Conservation (phyloP, 1,140 invertebrate genomes). For the Panagrolaimus sp. region DNA sequence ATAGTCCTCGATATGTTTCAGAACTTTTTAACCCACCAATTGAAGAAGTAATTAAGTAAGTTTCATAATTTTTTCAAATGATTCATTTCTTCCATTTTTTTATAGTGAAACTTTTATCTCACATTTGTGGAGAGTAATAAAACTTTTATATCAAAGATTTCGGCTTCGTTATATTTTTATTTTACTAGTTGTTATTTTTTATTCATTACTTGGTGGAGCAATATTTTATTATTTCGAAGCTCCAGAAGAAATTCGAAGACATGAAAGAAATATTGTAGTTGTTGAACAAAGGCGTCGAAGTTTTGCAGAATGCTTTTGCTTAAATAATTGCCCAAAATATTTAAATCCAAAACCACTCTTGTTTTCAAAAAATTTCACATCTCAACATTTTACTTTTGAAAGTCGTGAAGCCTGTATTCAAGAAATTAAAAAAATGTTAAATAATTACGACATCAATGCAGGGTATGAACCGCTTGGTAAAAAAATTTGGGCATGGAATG, state of each 20-base stretch:
- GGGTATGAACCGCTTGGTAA: neutral
- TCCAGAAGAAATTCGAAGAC: constrained; percentile 19
- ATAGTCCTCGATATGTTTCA: neutral
- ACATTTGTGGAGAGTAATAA: constrained; percentile 25
- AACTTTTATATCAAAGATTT: constrained; percentile 20
- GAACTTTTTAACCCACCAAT: constrained; percentile 4
- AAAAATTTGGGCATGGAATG: constrained; percentile 24
- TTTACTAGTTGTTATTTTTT: constrained; percentile 26
- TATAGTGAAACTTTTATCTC: constrained; percentile 17
- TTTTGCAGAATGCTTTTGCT: neutral
- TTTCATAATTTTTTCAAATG: neutral
- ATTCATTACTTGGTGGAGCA: constrained; percentile 30
- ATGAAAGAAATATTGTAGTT: neutral
- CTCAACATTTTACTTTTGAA: neutral
- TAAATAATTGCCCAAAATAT: neutral
- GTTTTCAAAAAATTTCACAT: constrained; percentile 8
- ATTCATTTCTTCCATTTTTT: neutral
- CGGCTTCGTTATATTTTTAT: constrained; percentile 24
- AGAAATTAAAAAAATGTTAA: constrained; percentile 17
- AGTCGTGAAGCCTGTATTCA: neutral
- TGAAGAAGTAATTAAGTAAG: neutral
- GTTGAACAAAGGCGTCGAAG: neutral
- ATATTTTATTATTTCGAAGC: constrained; percentile 29
- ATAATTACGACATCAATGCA: neutral
- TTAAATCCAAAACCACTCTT: neutral